Percentiles rank a stretch among this genome's conserved stretches.
These are phyloP conservation scores for Antheraea assamensis DNA, from an alignment of 2,888 invertebrate species.

Conservation along the genomic window DNA sequence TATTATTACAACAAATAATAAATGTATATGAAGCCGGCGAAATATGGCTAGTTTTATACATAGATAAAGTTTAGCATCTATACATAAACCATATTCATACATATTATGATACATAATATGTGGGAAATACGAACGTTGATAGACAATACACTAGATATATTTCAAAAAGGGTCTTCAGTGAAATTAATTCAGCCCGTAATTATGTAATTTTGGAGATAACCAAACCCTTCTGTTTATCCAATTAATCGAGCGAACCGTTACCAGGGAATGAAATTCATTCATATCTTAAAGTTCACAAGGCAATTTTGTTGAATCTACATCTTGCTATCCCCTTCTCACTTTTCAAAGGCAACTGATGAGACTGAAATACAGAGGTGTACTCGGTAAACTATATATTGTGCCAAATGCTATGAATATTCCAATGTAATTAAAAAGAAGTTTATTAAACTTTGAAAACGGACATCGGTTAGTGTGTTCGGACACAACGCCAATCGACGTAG, in stretches of 20 bases:
- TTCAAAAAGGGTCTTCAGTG: constrained; percentile 30
- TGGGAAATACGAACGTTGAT: neutral
- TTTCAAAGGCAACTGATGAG: constrained; percentile 36
- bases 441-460: neutral
- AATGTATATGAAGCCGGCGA: no score
- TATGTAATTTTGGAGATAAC: constrained; percentile 39
- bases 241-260: constrained; percentile 53
- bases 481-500: no score
- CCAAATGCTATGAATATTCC: neutral
- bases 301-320: constrained; percentile 46
- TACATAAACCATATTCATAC: no score
- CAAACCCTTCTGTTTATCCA: constrained; percentile 49
- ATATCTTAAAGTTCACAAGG: constrained; percentile 51
- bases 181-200: constrained; percentile 28
- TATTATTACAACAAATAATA: no score
- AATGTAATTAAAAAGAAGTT: neutral
- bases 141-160: neutral
- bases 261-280: constrained; percentile 54
- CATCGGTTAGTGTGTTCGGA: neutral
- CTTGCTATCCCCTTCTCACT: constrained; percentile 38
- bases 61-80: no score
- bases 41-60: no score
- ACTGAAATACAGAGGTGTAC: constrained; percentile 21
- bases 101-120: neutral
- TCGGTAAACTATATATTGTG: neutral